Conservation (phyloP, 2,113 vertebrate species). For the Zapornia atra region DNA sequence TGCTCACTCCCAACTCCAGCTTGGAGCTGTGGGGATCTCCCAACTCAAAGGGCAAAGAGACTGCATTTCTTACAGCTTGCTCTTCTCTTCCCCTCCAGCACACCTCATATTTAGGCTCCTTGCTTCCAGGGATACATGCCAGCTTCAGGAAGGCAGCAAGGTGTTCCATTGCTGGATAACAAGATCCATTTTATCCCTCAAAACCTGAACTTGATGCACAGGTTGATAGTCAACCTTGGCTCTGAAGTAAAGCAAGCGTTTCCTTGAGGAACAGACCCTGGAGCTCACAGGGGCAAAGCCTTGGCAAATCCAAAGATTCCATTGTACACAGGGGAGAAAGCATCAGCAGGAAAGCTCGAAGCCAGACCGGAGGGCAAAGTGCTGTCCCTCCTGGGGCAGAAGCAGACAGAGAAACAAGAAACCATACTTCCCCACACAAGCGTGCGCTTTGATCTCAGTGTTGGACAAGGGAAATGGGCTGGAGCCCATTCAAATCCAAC, state of each 20-base stretch:
- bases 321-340: background rate
- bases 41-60: background rate
- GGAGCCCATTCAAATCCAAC: background rate
- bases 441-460: fast-evolving
- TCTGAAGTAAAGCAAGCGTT: background rate
- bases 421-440: fast-evolving
- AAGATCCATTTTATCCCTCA: background rate
- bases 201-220: background rate
- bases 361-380: background rate
- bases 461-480: background rate
- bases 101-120: background rate
- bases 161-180: background rate
- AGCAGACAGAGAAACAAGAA: background rate
- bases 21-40: background rate
- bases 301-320: background rate
- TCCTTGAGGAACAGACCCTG: background rate
- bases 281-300: background rate
- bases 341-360: background rate
- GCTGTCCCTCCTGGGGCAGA: background rate
- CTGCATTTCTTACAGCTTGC: background rate
- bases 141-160: background rate
- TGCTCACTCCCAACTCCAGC: background rate
- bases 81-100: background rate
- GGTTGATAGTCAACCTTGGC: background rate
- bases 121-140: background rate